Base-by-base conservation (phyloP, 2,113 vertebrate genomes). In the Lepus europaeus region DNA sequence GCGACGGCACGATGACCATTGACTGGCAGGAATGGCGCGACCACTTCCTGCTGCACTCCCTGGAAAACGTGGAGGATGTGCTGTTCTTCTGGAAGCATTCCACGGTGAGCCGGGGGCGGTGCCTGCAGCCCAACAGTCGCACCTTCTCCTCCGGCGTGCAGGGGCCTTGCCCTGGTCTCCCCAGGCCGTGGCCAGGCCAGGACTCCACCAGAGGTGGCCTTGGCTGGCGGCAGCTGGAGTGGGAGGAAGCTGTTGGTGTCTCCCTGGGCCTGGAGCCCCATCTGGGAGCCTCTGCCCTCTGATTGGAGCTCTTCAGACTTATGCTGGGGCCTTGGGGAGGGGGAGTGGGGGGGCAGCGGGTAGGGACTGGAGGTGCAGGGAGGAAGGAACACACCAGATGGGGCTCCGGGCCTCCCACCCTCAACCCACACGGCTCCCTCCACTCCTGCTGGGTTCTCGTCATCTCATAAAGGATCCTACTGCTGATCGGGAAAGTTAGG, bases 21-120 rank as follows among this genome's bases (percentile, higher is more conserved):
- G 98, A 99, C 97, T 99, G 99, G 99, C 97, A 97, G 49, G 99
- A 99, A 96, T 99, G 99, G 99, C 98, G 99, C 3, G 99, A 99
- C 93, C 98, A 99, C 97, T 99, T 99, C 97, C 98, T 99, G 90
- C 98, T 99, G 86, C 99, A 99, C 85, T 98, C 99, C 0, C 93
- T 99, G 85, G 98, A 98, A 74, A 99, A 99, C 49, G 98, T 99
- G 98, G 98, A 99, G 93, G 99, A 99, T 0, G 98, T 99, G 73
- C 98, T 99, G 0, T 98, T 98, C 74, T 99, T 98, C 95, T 99
- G 99, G 99, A 99, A 99, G 83, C 99, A 98, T 96, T 99, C 99
- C 13, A 97, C 98, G 97, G 99, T 99, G 97, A 98, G 97, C 53
- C 16, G 51, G 72, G 14, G 17, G 36, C 0, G 4, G 25, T 39